Conservation (phyloP, 2,113 vertebrate species). For the Litocranius walleri region DNA sequence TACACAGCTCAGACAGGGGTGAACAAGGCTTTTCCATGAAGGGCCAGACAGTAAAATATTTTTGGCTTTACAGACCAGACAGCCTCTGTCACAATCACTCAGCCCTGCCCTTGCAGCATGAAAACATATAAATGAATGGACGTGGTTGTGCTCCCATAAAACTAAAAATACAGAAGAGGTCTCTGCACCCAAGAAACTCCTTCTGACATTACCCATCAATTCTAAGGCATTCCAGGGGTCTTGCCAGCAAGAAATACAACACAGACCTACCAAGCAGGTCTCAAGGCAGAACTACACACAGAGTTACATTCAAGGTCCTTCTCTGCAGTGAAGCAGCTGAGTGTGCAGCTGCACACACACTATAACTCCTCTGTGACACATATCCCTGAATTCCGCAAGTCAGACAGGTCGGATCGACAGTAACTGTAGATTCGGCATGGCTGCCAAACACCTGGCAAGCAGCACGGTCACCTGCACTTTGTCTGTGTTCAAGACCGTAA, state of each 20-base stretch:
- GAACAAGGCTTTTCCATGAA: not conserved
- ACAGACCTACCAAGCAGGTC: not conserved
- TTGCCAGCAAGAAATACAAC: not conserved
- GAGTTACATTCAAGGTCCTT: not conserved
- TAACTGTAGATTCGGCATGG: accelerated
- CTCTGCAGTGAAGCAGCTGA: not conserved
- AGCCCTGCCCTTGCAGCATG: not conserved
- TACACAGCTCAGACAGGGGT: not conserved
- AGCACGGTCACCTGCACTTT: accelerated
- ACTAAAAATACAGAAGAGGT: too few species aligned
- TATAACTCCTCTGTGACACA: not conserved
- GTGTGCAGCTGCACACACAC: not conserved
- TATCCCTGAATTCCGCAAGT: not conserved
- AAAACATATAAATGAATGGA: too few species aligned
- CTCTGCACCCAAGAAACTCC: accelerated
- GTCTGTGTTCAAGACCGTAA: accelerated
- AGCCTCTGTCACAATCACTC: not conserved
- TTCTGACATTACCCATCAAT: not conserved
- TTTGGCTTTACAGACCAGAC: not conserved
- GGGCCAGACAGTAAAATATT: not conserved
- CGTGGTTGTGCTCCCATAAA: accelerated
- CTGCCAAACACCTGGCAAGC: not conserved
- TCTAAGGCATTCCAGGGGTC: not conserved
- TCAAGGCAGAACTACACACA: not conserved
- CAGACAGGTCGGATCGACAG: not conserved